phyloP scores from a whole-genome alignment of 2,113 vertebrate genomes.

The Ciconia boyciana region DNA sequence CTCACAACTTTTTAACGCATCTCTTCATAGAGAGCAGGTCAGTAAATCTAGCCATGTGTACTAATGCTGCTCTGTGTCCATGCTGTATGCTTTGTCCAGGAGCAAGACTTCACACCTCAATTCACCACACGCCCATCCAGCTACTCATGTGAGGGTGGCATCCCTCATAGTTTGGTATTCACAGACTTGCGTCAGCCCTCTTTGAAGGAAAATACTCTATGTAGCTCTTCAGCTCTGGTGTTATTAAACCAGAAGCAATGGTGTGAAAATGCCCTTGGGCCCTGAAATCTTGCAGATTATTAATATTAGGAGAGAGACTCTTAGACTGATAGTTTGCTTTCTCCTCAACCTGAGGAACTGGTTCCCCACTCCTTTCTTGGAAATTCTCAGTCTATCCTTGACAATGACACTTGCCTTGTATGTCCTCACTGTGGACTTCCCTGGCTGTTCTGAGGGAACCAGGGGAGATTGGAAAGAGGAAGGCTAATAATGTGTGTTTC shows the following conservation, averaged over 20 bases:
- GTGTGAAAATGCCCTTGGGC: neutral
- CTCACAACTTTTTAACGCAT: neutral
- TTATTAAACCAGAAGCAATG: neutral
- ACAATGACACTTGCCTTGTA: neutral
- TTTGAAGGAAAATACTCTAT: neutral
- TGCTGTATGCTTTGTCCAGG: neutral
- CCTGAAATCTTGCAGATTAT: neutral
- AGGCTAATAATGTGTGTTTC: neutral
- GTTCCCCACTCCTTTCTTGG: neutral
- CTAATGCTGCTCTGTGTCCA: neutral
- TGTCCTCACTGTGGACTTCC: neutral
- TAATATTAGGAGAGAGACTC: neutral
- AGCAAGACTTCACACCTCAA: neutral
- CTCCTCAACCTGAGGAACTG: neutral
- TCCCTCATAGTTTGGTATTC: neutral
- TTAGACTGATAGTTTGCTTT: neutral
- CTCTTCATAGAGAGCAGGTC: neutral
- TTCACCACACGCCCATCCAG: rapidly evolving
- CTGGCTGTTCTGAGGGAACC: neutral
- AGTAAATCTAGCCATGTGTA: neutral
- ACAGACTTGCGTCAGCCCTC: neutral
- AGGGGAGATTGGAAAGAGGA: neutral
- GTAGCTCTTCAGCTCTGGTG: neutral
- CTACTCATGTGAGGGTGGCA: neutral
- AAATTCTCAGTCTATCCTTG: neutral